Evolutionary conservation across 2,113 vertebrate species (phyloP), one percentile per base, ranked within the genome.

Genomic region (Mustela nigripes): DNA sequence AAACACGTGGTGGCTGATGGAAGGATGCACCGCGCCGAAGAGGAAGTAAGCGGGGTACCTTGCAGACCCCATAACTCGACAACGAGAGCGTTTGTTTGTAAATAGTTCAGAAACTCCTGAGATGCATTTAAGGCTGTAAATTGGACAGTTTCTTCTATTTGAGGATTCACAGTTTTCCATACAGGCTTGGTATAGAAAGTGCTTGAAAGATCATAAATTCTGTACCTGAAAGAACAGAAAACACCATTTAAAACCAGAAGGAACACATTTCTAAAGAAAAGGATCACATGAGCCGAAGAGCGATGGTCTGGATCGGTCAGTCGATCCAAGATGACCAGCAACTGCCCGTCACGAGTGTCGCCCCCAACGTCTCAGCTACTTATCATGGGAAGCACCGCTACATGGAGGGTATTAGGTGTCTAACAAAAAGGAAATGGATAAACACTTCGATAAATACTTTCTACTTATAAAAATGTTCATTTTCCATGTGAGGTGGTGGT

Each of bases 41-140:
- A 45, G 60, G 33, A 53, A 65, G 42, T 22, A 26, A 87, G 28
- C 45, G n/a, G 4, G 28, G 94, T 98, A 99, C 99, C 99, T 99
- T 99, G 99, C 81, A 99, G 99, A 6, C 99, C 99, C 99, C 99
- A 99, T 39, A 99, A 98, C 93, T 99, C 99, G 97, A 99, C 98
- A 90, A 99, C 98, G 39, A 99, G 98, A n/a, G 99, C 99, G 11
- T 99, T 99, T 97, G 99, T 99, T 98, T 99, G 99, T 89, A 99
- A 99, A 98, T 99, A 99, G 93, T 98, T 98, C 45, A 99, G 98
- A 94, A 99, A 99, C 21, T 98, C 97, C 48, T 98, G 98, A 73
- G 99, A 99, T 10, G 98, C 98, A 48, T 97, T 98, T 69, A 99
- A 95, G 62, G 99, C 98, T 73, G 99, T 97, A 84, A 99, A 99